These are phyloP conservation scores for Zaprionus gabonicus DNA, from an alignment of 1,140 invertebrate species.

Conservation along the genomic window DNA sequence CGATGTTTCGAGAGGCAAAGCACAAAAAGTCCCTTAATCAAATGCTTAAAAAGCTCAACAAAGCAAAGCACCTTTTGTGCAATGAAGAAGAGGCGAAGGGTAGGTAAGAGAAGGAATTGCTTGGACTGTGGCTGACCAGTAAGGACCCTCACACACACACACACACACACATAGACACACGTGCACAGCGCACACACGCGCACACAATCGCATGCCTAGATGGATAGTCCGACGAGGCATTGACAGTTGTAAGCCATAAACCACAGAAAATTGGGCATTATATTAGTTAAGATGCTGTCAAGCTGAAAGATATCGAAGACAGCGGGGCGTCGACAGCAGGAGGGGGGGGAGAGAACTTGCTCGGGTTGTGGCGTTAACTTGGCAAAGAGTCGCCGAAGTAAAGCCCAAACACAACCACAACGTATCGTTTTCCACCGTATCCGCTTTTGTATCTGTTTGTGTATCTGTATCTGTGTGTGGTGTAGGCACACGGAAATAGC, in stretches of 20 bases:
- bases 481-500: constrained; percentile 37
- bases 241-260: constrained; percentile 84
- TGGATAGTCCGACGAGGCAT: constrained; percentile 69
- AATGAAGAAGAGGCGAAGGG: not conserved
- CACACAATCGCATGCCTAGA: constrained; percentile 41
- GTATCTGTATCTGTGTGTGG: constrained; percentile 39
- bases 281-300: constrained; percentile 84
- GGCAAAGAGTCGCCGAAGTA: constrained; percentile 14
- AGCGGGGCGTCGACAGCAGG: not conserved
- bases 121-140: constrained; percentile 28
- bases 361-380: constrained; percentile 24
- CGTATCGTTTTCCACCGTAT: constrained; percentile 60
- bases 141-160: constrained; percentile 15
- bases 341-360: not conserved
- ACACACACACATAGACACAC: too few species aligned
- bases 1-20: constrained; percentile 58
- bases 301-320: constrained; percentile 68
- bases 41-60: constrained; percentile 64
- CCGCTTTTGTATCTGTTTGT: constrained; percentile 32
- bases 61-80: constrained; percentile 43
- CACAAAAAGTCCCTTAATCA: constrained; percentile 58
- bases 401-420: constrained; percentile 38
- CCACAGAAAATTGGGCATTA: constrained; percentile 84
- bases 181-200: constrained; percentile 2
- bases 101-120: too few species aligned